Conservation (phyloP, 2,888 invertebrate species). For the Parascotia fuliginaria region DNA sequence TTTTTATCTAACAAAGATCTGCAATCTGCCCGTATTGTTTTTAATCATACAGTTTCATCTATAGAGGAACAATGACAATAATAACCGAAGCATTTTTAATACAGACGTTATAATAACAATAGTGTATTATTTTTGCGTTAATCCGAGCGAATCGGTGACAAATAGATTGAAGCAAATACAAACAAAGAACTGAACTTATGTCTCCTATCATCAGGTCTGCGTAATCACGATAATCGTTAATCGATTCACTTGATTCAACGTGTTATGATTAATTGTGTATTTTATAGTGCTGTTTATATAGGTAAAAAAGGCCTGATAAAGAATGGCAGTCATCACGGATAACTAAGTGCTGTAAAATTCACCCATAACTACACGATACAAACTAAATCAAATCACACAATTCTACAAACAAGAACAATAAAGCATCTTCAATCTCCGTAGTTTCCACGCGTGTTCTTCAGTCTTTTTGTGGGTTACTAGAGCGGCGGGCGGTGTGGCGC, state of each 20-base stretch:
- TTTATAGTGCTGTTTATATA: not conserved
- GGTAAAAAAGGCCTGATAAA: too few relatives aligned
- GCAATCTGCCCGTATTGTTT: too few relatives aligned
- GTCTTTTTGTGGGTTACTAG: slow-evolving; percentile 39
- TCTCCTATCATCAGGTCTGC: slow-evolving; percentile 33
- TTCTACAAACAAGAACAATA: not conserved
- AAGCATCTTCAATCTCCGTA: too few relatives aligned
- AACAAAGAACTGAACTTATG: slow-evolving; percentile 42
- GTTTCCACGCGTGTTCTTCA: slow-evolving; percentile 34
- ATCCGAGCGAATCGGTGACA: slow-evolving; percentile 47
- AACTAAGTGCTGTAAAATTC: too few relatives aligned
- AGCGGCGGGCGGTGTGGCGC: slow-evolving; percentile 9
- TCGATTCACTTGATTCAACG: slow-evolving; percentile 3
- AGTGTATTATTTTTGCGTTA: slow-evolving; percentile 32
- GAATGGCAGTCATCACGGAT: too few relatives aligned
- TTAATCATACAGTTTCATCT: not conserved
- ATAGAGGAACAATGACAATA: slow-evolving; percentile 12
- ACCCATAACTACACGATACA: not conserved
- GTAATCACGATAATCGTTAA: slow-evolving; percentile 25
- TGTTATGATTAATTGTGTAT: not conserved
- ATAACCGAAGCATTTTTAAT: not conserved
- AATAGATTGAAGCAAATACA: slow-evolving; percentile 16
- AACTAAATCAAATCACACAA: not conserved
- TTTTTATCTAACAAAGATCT: too few relatives aligned
- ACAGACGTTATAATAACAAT: slow-evolving; percentile 11